Evolutionary conservation across 2,113 vertebrate genomes (phyloP), one percentile per base, ranked within the genome.

Genomic region (Thymallus thymallus): DNA sequence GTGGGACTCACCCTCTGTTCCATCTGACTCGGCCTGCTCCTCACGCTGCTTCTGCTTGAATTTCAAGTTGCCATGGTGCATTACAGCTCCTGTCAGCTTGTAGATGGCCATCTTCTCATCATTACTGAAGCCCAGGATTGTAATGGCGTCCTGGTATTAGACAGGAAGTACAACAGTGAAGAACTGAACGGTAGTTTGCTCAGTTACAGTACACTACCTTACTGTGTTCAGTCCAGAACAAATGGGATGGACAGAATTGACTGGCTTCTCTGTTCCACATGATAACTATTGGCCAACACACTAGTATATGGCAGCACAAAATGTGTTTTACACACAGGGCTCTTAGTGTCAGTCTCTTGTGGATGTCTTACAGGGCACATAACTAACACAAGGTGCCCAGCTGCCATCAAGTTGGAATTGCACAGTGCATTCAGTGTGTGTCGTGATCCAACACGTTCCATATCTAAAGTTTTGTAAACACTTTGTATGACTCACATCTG

Each of bases 401-500:
- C 16, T 58, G 13, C 16, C 5, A 58, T 7, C 13, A 6, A 58
- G 16, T 1, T n/a, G 55, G 55, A 58, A n/a, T n/a, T 48, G 45
- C 0, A 0, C 16, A 5, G 0, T 18, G 48, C 16, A 5, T 18
- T 51, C 13, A 51, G 13, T 51, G 48, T 18, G 48, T 51, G 4
- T 51, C 4, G 16, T 16, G 48, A 5, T 51, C 48, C 48, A 18
- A 18, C 13, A 14, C 14, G 18, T 58, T 22, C 41, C 26, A 60
- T 20, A 0, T 29, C 5, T 46, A 26, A 29, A 62, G 3, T 3
- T 23, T 71, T 18, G 60, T 26, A 4, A 24, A 29, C 20, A 5
- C 13, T 26, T 51, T 75, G 18, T 68, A 29, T 55, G 14, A 45
- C 93, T 93, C 86, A 96, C 94, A 87, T 96, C 95, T 32, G 94